These are phyloP conservation scores for Ellobium chinense DNA, from an alignment of 2,888 invertebrate genomes.

Conservation along the genomic window DNA sequence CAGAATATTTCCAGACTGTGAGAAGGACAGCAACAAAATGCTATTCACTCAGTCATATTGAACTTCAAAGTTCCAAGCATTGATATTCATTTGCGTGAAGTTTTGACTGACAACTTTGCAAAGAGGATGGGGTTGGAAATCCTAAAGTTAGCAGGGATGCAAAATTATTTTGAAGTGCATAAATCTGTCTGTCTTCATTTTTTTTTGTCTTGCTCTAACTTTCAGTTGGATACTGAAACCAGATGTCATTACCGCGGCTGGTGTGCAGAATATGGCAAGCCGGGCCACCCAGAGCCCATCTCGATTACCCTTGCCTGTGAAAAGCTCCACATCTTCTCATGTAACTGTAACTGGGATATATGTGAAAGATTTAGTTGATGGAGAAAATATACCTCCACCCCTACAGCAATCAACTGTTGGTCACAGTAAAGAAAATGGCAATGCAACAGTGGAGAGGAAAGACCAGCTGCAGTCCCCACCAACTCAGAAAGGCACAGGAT, in stretches of 20 bases:
- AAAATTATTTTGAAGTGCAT: too few species aligned
- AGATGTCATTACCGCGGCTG: conserved; percentile 30
- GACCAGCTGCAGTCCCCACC: conserved; percentile 47
- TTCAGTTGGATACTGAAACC: too few species aligned
- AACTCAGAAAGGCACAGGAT: conserved; percentile 64
- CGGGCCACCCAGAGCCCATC: conserved; percentile 65
- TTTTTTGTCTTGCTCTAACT: too few species aligned
- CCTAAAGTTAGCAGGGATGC: too few species aligned
- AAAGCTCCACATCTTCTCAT: conserved; percentile 41
- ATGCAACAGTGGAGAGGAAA: conserved; percentile 36
- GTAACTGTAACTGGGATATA: conserved; percentile 39
- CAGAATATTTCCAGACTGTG: too few species aligned
- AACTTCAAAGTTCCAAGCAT: too few species aligned
- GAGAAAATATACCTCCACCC: conserved; percentile 17
- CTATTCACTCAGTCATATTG: too few species aligned
- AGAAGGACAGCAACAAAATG: too few species aligned
- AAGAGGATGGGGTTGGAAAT: too few species aligned
- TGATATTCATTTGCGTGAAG: too few species aligned
- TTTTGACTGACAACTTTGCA: too few species aligned
- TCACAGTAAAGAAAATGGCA: conserved; percentile 53
- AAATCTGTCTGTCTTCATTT: too few species aligned
- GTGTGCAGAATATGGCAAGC: conserved; percentile 59
- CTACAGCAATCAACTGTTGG: conserved; percentile 34
- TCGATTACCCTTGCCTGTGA: conserved; percentile 66
- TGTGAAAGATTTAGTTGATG: conserved; percentile 38